A percentile compares a stretch with the other conserved stretches of the same genome.
phyloP scores from a whole-genome alignment of 2,113 vertebrate genomes.

The Scophthalmus maximus region DNA sequence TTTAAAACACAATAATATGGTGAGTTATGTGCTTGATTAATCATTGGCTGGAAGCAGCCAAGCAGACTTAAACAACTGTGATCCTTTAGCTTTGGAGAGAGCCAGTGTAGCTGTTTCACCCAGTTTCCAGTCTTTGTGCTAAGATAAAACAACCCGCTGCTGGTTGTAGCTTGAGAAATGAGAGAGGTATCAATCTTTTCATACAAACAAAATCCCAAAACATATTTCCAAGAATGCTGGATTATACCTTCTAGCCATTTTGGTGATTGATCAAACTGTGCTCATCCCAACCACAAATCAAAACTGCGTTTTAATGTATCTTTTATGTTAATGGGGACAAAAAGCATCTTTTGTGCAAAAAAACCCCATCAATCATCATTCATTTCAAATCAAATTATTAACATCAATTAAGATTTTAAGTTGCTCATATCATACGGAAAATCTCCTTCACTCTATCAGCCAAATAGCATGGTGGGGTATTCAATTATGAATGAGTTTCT shows the following conservation, averaged over 20 bases:
- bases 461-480: not conserved
- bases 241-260: constrained; percentile 5
- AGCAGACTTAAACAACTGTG: not conserved
- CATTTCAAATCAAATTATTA: constrained; percentile 27
- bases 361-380: constrained; percentile 11
- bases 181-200: not conserved
- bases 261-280: constrained; percentile 23
- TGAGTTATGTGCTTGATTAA: not conserved
- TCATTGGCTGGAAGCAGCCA: not conserved
- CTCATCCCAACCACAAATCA: constrained; percentile 31
- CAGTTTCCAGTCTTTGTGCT: not conserved
- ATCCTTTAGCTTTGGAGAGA: not conserved
- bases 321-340: constrained; percentile 14
- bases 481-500: constrained; percentile 3
- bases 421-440: constrained; percentile 24
- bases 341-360: constrained; percentile 21
- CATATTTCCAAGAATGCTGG: not conserved
- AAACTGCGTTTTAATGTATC: constrained; percentile 15
- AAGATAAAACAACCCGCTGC: constrained; percentile 4
- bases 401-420: constrained; percentile 6
- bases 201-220: not conserved
- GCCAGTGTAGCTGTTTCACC: not conserved
- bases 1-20: not conserved
- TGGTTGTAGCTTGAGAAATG: not conserved
- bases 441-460: constrained; percentile 1